phyloP scores from a whole-genome alignment of 2,888 invertebrate genomes.

The Galeopsomyia nigrocyanea region DNA sequence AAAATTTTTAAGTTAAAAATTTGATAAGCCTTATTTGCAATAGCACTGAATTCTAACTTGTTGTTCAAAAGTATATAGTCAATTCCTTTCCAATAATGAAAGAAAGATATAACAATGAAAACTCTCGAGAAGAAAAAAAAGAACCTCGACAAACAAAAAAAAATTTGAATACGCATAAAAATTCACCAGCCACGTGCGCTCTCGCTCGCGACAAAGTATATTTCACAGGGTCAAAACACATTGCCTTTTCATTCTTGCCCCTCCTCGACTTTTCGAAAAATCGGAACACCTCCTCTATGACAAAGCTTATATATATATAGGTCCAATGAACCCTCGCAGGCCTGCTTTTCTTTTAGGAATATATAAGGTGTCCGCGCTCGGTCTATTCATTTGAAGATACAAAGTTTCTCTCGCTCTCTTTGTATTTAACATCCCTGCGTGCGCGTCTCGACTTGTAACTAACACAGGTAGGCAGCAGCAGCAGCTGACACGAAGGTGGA shows the following conservation, averaged over 20 bases:
- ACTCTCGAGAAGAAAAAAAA: neutral
- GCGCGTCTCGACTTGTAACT: neutral
- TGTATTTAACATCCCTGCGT: neutral
- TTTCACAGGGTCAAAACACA: neutral
- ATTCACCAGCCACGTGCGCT: too few relatives aligned
- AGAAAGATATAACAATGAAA: neutral
- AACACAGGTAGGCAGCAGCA: neutral
- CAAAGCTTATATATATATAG: neutral
- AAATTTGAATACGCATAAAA: neutral
- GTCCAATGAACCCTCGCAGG: neutral
- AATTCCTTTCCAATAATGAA: neutral
- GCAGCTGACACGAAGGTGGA: neutral
- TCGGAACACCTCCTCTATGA: neutral
- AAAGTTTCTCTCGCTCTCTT: constrained; percentile 4
- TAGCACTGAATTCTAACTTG: neutral
- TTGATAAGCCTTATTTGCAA: neutral
- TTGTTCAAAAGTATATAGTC: neutral
- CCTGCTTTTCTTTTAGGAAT: neutral
- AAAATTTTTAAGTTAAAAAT: constrained; percentile 13
- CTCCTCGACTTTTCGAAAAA: neutral
- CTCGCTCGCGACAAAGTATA: neutral
- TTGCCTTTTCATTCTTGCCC: neutral
- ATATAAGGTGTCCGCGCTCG: neutral
- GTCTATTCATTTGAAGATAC: neutral
- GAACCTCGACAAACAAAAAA: neutral